Percentiles rank a stretch among this genome's conserved stretches.
These are phyloP conservation scores for Drosophila nigricruria DNA, from an alignment of 2,888 invertebrate genomes.

Conservation along the genomic window DNA sequence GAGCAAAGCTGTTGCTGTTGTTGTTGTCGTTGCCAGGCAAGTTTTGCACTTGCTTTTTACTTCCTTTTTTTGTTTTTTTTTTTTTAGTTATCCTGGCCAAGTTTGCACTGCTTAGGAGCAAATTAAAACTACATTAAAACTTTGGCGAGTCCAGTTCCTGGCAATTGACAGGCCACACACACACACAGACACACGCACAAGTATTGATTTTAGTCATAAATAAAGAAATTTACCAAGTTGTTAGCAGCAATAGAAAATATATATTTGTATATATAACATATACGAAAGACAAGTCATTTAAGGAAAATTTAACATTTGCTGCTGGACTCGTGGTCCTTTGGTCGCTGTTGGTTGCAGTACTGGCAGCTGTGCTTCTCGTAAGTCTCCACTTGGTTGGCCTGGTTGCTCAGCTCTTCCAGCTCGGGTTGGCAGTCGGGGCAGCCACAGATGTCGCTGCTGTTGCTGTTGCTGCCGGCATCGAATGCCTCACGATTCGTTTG, in stretches of 20 bases:
- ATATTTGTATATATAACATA: not conserved
- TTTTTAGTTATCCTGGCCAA: constrained; percentile 45
- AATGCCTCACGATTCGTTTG: not conserved
- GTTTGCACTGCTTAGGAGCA: constrained; percentile 75
- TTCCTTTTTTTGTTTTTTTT: not conserved
- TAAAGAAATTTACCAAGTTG: not conserved
- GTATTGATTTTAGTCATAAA: constrained; percentile 47
- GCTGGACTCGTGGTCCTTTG: not conserved
- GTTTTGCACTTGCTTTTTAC: constrained; percentile 1
- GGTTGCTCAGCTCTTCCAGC: too few species aligned
- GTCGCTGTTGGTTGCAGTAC: not conserved
- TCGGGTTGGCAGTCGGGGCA: constrained; percentile 25
- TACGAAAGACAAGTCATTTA: not conserved
- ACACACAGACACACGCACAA: constrained; percentile 16
- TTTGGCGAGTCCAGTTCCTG: constrained; percentile 62
- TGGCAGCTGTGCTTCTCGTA: not conserved
- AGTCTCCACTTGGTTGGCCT: too few species aligned
- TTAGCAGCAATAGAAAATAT: constrained; percentile 21
- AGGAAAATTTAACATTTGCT: not conserved
- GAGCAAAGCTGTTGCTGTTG: constrained; percentile 56
- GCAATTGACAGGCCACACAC: constrained; percentile 60
- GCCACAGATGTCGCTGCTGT: constrained; percentile 5
- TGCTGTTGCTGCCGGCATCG: not conserved
- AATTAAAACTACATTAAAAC: constrained; percentile 81
- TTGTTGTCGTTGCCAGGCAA: constrained; percentile 8